These are phyloP conservation scores for Propsilocerus akamusi DNA, from an alignment of 1,140 invertebrate species.

Conservation along the genomic window DNA sequence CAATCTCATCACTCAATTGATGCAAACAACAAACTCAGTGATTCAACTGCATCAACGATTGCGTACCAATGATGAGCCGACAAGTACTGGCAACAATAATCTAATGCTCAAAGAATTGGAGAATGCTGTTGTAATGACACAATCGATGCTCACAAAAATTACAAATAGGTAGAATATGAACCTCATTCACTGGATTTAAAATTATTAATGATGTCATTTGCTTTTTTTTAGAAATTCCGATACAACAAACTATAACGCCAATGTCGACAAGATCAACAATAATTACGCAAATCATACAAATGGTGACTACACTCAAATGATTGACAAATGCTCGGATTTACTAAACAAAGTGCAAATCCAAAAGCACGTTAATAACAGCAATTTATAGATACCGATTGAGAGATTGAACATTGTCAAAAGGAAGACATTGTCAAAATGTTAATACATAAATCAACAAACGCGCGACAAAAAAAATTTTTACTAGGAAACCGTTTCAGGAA, in stretches of 20 bases:
- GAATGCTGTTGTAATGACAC: conserved; percentile 28
- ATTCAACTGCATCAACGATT: conserved; percentile 22
- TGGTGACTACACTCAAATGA: conserved; percentile 25
- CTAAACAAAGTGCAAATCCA: conserved; percentile 22
- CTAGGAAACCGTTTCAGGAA: no score
- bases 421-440: no score
- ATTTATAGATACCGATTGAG: no score
- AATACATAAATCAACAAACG: no score
- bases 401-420: no score
- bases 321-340: conserved; percentile 25
- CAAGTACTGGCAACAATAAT: conserved; percentile 5
- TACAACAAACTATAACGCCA: conserved; percentile 3
- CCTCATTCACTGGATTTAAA: not conserved
- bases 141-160: conserved; percentile 25
- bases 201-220: not conserved
- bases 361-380: not conserved
- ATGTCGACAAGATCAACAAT: conserved; percentile 9
- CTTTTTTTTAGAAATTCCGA: not conserved
- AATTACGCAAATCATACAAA: conserved; percentile 13
- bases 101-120: conserved; percentile 28
- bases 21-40: conserved; percentile 21
- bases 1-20: conserved; percentile 23
- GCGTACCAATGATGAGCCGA: conserved; percentile 15
- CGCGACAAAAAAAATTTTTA: no score
- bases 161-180: conserved; percentile 15